phyloP scores from a whole-genome alignment of 2,888 invertebrate genomes.

The Nomada fabriciana region DNA sequence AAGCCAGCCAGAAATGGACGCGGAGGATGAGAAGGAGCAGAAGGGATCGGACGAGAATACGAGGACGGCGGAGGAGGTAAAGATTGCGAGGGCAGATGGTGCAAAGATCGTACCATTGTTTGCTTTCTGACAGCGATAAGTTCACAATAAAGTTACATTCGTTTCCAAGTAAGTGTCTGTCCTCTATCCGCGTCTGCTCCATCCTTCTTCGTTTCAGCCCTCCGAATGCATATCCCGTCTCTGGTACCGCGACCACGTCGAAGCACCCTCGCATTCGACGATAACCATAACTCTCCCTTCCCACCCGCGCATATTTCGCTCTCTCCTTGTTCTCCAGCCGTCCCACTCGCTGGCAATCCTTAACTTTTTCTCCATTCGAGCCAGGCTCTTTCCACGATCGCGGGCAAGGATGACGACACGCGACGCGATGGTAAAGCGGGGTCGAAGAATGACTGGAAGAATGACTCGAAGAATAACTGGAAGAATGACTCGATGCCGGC shows the following conservation, averaged over 20 bases:
- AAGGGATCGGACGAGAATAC: background rate
- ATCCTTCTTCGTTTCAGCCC: slow-evolving; percentile 44
- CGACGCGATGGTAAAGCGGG: no score
- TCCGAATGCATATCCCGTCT: slow-evolving; percentile 37
- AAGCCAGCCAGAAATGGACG: slow-evolving; percentile 16
- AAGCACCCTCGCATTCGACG: slow-evolving; percentile 70
- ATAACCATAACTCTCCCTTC: slow-evolving; percentile 80
- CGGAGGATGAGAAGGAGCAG: background rate
- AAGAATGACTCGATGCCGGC: background rate
- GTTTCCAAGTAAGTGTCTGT: slow-evolving; percentile 78
- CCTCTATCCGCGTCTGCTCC: slow-evolving; percentile 51
- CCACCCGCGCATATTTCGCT: slow-evolving; percentile 71
- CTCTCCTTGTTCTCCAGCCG: background rate
- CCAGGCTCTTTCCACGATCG: background rate
- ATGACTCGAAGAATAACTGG: background rate
- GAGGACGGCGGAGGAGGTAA: slow-evolving; percentile 46
- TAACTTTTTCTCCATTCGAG: background rate
- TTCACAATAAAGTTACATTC: slow-evolving; percentile 84
- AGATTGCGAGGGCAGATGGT: slow-evolving; percentile 78
- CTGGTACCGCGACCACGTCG: slow-evolving; percentile 50
- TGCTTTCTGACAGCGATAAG: slow-evolving; percentile 83
- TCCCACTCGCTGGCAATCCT: background rate
- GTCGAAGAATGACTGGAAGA: background rate
- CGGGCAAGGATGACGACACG: no score
- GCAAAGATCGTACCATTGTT: slow-evolving; percentile 78